Base-by-base conservation (phyloP, 2,888 invertebrate species). In the Brassicogethes aeneus region DNA sequence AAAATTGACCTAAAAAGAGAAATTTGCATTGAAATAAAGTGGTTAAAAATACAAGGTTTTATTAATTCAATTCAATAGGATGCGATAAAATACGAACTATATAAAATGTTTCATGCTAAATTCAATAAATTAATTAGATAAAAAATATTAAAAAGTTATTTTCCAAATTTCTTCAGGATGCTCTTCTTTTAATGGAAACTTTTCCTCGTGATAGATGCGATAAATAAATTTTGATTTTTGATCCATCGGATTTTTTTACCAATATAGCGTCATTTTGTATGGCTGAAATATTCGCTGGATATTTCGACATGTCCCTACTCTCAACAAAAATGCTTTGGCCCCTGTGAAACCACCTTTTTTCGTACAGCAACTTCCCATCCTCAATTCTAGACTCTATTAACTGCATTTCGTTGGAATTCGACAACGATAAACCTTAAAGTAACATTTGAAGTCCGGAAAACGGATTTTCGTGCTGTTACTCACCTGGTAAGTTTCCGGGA, bases 291-390 rank as follows among this genome's bases (percentile, higher is more conserved):
- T 90, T 85, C 1, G 86, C 95, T 34, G 89, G 81, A 64, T 90
- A 90, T 61, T 88, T 80, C 2, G 84, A 76, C 59, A 84, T 71
- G 52, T 94, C 94, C 49, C 86, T 81, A 13, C 92, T 90, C 69
- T 92, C 92, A 2, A 93, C 83, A 66, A 85, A 91, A 23, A 95
- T 86, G 47, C 89, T 85, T 70, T 95, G 94, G 0, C 94, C 94
- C 46, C 94, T 77, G 61, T 94, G 93, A 70, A 86, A 95, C 95
- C 95, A 95, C 61, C 91, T 77, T 50, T 92, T 79, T 70, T 95
- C 94, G 70, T 91, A 94, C 59, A 90, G 73, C 44, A 96, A 71
- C 70, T 94, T 92, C 39, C 94, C 94, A 70, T 94, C 94, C 70
- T 95, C 95, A 51, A 95, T 91, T 47, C 88, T 79, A 2, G 91